phyloP scores from a whole-genome alignment of 2,797 vertebrate species.

The Poeciliopsis gracilis region DNA sequence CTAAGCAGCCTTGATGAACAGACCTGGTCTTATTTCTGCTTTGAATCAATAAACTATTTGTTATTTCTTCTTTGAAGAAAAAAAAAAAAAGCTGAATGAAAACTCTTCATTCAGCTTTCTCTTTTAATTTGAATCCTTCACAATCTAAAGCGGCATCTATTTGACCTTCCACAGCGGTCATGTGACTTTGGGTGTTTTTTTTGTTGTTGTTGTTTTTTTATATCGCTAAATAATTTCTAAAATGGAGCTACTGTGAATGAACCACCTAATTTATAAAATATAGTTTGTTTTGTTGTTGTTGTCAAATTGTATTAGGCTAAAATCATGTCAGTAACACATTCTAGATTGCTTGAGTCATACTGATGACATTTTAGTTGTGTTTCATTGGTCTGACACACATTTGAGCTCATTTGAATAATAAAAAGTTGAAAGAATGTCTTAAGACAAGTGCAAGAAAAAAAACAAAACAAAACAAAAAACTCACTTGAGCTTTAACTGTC shows the following conservation, averaged over 20 bases:
- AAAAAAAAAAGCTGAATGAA: too few species aligned
- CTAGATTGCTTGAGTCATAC: not conserved
- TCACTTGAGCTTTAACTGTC: not conserved
- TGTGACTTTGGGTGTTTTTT: not conserved
- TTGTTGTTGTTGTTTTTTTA: not conserved
- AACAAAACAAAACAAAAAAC: not conserved
- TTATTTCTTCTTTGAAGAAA: too few species aligned
- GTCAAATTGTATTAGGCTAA: not conserved
- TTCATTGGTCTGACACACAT: not conserved
- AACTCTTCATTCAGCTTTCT: too few species aligned
- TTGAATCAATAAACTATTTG: too few species aligned
- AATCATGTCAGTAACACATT: not conserved
- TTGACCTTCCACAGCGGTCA: too few species aligned
- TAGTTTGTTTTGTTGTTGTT: not conserved
- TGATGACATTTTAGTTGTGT: not conserved
- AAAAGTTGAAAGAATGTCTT: not conserved
- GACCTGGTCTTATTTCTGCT: too few species aligned
- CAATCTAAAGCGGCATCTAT: too few species aligned
- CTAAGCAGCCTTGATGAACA: too few species aligned
- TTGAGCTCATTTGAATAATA: not conserved
- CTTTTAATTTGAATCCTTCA: too few species aligned
- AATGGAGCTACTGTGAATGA: not conserved
- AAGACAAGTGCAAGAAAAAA: not conserved
- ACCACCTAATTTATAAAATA: not conserved
- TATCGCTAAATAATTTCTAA: not conserved